phyloP scores from a whole-genome alignment of 2,797 vertebrate species.

The Coracias cyanogaster region DNA sequence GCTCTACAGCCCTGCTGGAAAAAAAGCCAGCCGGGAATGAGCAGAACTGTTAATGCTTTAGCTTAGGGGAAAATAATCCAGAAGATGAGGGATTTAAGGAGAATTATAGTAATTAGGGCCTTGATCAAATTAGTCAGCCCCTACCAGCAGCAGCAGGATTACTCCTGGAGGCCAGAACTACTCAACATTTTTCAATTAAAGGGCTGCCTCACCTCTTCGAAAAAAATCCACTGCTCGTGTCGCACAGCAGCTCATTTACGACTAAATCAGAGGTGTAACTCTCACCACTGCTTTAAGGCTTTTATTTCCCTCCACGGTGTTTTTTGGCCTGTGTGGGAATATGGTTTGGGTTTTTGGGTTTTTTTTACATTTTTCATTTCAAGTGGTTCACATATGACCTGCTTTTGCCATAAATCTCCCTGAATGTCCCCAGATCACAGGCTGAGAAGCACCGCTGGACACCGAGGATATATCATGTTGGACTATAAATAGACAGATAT shows the following conservation, averaged over 20 bases:
- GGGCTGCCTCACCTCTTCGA: neutral
- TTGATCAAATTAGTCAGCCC: constrained; percentile 30
- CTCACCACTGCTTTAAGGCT: neutral
- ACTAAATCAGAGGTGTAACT: neutral
- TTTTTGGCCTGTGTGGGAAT: neutral
- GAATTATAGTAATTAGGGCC: constrained; percentile 51
- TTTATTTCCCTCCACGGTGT: neutral
- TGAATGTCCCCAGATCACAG: neutral
- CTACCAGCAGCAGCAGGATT: constrained; percentile 3
- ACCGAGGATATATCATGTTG: neutral
- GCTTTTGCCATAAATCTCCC: neutral
- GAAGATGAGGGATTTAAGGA: constrained; percentile 36
- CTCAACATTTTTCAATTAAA: constrained; percentile 15
- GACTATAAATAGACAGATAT: neutral
- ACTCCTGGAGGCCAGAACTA: constrained; percentile 25
- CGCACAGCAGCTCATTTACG: fast-evolving
- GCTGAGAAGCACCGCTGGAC: neutral
- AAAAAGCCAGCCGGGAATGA: neutral
- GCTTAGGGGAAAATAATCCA: constrained; percentile 6
- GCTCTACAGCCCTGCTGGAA: neutral
- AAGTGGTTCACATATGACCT: neutral
- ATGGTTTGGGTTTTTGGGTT: neutral
- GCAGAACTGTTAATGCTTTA: neutral
- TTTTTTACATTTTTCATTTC: neutral
- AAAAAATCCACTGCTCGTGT: neutral